phyloP scores from a whole-genome alignment of 2,888 invertebrate genomes.

The Chorisops tibialis region DNA sequence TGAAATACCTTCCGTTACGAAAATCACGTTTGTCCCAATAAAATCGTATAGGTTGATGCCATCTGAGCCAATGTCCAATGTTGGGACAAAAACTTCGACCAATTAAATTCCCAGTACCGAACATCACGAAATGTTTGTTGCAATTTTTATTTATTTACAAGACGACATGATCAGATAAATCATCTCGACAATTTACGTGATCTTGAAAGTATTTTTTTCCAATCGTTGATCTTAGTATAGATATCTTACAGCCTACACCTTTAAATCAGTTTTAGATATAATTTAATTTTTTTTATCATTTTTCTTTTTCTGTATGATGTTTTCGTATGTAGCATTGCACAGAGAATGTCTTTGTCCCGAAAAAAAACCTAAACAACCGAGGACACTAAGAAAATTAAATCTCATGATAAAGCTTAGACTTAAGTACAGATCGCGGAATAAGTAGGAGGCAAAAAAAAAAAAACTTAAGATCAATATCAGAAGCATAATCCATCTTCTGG shows the following conservation, averaged over 20 bases:
- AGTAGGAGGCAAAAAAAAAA: too few relatives aligned
- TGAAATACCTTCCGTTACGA: conserved; percentile 13
- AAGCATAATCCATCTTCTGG: too few relatives aligned
- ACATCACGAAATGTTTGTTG: conserved; percentile 7
- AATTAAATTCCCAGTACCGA: not conserved
- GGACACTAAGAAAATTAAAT: too few relatives aligned
- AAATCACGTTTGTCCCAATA: conserved; percentile 21
- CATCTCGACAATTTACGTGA: not conserved
- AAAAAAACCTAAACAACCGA: too few relatives aligned
- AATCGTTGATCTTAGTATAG: not conserved
- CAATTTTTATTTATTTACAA: not conserved
- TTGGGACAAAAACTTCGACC: conserved; percentile 3
- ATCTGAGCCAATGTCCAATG: not conserved
- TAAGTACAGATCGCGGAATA: too few relatives aligned
- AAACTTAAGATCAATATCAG: too few relatives aligned
- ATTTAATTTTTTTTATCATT: too few relatives aligned
- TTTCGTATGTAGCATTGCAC: too few relatives aligned
- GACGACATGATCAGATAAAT: conserved; percentile 18
- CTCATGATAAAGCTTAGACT: too few relatives aligned
- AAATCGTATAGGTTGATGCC: not conserved
- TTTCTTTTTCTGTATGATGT: too few relatives aligned
- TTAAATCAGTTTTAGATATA: not conserved
- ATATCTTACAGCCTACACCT: not conserved
- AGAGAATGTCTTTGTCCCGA: too few relatives aligned
- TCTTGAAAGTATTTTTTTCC: conserved; percentile 11